Conservation (phyloP, 2,888 invertebrate species). For the Lordiphosa fenestrarum region DNA sequence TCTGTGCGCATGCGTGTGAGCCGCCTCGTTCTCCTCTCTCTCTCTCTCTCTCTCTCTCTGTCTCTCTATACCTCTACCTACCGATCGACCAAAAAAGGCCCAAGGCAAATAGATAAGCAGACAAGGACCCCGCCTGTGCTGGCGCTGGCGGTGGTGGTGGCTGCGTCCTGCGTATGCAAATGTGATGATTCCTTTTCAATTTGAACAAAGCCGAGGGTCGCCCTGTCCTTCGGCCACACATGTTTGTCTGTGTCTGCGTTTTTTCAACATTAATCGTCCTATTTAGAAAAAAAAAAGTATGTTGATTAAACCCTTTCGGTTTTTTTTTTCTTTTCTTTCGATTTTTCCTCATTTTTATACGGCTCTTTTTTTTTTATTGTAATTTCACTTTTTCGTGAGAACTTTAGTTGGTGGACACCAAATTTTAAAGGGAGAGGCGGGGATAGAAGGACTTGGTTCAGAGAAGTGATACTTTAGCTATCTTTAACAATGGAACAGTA, state of each 20-base stretch:
- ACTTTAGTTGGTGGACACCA: conserved; percentile 21
- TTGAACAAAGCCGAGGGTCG: conserved; percentile 65
- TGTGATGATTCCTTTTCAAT: conserved; percentile 69
- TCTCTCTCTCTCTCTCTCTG: conserved; percentile 11
- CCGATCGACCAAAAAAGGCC: conserved; percentile 18
- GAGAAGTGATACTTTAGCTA: too few species aligned
- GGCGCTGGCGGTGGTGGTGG: conserved; percentile 57
- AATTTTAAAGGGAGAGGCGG: too few species aligned
- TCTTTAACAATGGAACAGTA: too few species aligned
- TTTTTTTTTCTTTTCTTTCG: conserved; percentile 56
- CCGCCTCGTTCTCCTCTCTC: conserved; percentile 19
- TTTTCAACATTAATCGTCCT: conserved; percentile 59
- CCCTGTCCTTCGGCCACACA: conserved; percentile 62
- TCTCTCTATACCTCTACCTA: conserved; percentile 43
- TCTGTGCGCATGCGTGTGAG: conserved; percentile 39
- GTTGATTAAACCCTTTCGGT: conserved; percentile 70
- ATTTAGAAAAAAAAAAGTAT: conserved; percentile 66
- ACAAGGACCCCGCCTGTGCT: conserved; percentile 25
- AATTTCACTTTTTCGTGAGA: conserved; percentile 76
- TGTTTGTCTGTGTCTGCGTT: conserved; percentile 63
- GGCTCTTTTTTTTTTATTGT: conserved; percentile 40
- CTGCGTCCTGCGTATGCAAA: conserved; percentile 73
- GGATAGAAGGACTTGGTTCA: too few species aligned
- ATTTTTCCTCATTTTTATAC: conserved; percentile 68
- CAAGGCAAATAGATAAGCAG: conserved; percentile 70